A percentile compares a stretch with the other conserved stretches of the same genome.
phyloP scores from a whole-genome alignment of 1,140 invertebrate genomes.

The Trichogramma pretiosum region DNA sequence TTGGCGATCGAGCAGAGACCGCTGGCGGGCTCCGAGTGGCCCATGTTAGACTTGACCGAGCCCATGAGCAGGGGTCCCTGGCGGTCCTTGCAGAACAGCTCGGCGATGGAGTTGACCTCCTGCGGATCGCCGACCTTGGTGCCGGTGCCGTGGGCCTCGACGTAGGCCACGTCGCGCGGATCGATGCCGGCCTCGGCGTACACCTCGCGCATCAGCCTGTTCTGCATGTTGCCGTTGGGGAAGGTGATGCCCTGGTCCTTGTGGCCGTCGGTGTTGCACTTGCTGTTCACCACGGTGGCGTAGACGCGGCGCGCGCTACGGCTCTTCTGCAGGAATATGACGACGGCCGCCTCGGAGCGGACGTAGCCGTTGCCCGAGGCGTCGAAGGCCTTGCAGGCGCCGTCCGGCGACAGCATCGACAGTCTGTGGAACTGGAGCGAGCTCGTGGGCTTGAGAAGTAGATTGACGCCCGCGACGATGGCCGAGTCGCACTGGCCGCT shows the following conservation, averaged over 20 bases:
- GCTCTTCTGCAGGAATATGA: slow-evolving; percentile 72
- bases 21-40: slow-evolving; percentile 91
- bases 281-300: slow-evolving; percentile 75
- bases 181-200: slow-evolving; percentile 75
- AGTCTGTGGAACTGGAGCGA: slow-evolving; percentile 90
- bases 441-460: slow-evolving; percentile 77
- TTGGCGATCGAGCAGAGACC: slow-evolving; percentile 85
- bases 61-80: slow-evolving; percentile 77
- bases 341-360: slow-evolving; percentile 77
- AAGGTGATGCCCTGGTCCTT: slow-evolving; percentile 88
- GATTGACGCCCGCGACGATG: slow-evolving; percentile 76
- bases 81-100: slow-evolving; percentile 83
- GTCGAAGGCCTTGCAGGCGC: slow-evolving; percentile 91
- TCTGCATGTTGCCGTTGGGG: slow-evolving; percentile 80
- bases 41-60: slow-evolving; percentile 97
- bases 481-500: slow-evolving; percentile 84
- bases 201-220: slow-evolving; percentile 73
- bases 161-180: slow-evolving; percentile 72
- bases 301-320: slow-evolving; percentile 71
- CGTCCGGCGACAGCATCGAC: slow-evolving; percentile 82
- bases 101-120: slow-evolving; percentile 87
- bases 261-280: slow-evolving; percentile 81
- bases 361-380: slow-evolving; percentile 84
- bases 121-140: slow-evolving; percentile 92
- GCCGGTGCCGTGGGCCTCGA: slow-evolving; percentile 95